phyloP scores from a whole-genome alignment of 2,113 vertebrate genomes.

The Ia io region DNA sequence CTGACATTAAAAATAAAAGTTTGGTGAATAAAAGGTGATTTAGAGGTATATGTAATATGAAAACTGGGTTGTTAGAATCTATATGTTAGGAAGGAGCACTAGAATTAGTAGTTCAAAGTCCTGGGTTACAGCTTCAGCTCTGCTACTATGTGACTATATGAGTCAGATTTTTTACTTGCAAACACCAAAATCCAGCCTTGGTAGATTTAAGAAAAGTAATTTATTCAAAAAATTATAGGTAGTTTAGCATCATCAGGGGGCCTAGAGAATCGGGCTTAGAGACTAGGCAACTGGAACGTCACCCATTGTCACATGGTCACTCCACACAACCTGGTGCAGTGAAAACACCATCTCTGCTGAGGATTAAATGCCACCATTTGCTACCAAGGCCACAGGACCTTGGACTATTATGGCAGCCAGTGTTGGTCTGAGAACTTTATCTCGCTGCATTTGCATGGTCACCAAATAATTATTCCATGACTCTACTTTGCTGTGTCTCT shows the following conservation, averaged over 20 bases:
- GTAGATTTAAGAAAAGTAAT: neutral
- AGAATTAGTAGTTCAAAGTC: constrained; percentile 1
- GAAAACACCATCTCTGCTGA: neutral
- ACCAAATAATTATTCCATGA: neutral
- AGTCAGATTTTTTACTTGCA: constrained; percentile 33
- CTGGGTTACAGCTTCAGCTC: neutral
- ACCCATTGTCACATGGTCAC: neutral
- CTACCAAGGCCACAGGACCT: neutral
- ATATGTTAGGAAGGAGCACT: neutral
- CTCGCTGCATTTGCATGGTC: neutral
- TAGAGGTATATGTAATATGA: neutral
- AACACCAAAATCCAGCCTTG: neutral
- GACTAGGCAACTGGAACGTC: neutral
- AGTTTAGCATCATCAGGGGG: neutral
- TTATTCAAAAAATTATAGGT: neutral
- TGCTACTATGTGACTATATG: neutral
- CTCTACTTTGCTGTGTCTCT: neutral
- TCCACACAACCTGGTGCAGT: neutral
- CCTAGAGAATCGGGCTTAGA: neutral
- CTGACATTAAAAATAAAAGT: constrained; percentile 6
- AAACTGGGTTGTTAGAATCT: neutral
- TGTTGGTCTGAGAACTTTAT: neutral
- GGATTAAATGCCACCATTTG: neutral
- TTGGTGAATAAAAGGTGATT: constrained; percentile 35
- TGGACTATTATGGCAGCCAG: neutral